Evolutionary conservation across 2,113 vertebrate species (phyloP), one percentile per base, ranked within the genome.

Genomic region (Malurus melanocephalus): DNA sequence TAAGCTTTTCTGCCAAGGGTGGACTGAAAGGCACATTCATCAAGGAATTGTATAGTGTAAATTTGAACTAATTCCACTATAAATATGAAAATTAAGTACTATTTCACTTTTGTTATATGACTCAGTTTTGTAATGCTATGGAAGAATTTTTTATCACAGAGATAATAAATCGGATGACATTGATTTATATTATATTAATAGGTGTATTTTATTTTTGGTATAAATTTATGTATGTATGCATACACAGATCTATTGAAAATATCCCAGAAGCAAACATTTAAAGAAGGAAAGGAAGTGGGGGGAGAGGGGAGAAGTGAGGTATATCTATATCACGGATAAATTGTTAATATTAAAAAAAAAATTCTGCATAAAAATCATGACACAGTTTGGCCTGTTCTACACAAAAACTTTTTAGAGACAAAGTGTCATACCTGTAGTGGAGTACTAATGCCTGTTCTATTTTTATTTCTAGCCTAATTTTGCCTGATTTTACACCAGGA

Each of bases 291-390:
- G 16, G 9, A 16, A 32, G 5, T 2, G 2, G 5, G 26, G 4
- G 2, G 6, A 9, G 2, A 2, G 5, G 3, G 3, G 6, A 7
- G 2, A 30, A 65, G 10, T 14, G 14, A 87, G 4, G 1, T 2
- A 61, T 33, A 40, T 33, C 10, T n/a, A 14, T 26, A 59, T 43
- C 1, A 56, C 27, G 11, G 13, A 43, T 85, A 17, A 26, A 51
- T 74, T 68, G 5, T 65, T 65, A 67, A 51, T 60, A 68, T 18
- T n/a, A n/a, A n/a, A n/a, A n/a, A n/a, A n/a, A n/a, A n/a, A n/a
- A n/a, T n/a, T 84, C 82, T 76, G 17, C 45, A 53, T 49, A 40
- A 46, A 83, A 89, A 48, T 38, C 16, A 62, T 88, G 9, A 11
- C 23, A 14, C 24, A 52, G 10, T 57, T 60, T 72, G 13, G 40